phyloP scores from a whole-genome alignment of 2,797 vertebrate genomes.

The Naso thynnoides region DNA sequence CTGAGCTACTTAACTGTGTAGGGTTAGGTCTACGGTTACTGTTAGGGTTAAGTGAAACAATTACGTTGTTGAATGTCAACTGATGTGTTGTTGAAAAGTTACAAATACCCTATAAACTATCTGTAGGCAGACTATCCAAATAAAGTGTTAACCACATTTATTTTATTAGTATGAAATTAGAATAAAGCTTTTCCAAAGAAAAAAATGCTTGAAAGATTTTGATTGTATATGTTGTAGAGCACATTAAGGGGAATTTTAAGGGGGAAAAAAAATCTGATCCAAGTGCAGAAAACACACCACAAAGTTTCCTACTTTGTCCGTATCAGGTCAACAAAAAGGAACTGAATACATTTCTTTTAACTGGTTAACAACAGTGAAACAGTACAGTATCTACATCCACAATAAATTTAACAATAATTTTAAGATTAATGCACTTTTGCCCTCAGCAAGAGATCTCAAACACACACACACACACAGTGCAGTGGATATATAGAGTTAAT shows the following conservation, averaged over 20 bases:
- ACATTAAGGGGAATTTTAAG: not conserved
- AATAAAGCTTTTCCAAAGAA: not conserved
- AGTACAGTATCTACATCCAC: no score
- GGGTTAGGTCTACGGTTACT: no score
- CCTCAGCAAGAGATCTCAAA: not conserved
- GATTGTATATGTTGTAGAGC: not conserved
- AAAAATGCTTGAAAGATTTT: not conserved
- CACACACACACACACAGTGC: not conserved
- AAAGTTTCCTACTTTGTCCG: not conserved
- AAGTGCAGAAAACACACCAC: not conserved
- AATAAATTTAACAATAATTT: no score
- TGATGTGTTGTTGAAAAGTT: no score
- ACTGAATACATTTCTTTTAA: no score
- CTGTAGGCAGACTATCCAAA: no score
- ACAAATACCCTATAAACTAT: no score
- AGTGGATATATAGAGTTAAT: not conserved
- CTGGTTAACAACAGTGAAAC: no score
- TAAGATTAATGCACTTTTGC: not conserved
- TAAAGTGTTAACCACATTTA: no score
- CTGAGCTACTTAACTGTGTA: no score
- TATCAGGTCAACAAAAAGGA: not conserved
- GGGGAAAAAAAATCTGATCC: not conserved
- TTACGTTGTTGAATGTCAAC: no score
- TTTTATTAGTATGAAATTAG: not conserved
- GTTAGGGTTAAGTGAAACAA: no score